Conservation (phyloP, 2,888 invertebrate species). For the Clanis bilineata region DNA sequence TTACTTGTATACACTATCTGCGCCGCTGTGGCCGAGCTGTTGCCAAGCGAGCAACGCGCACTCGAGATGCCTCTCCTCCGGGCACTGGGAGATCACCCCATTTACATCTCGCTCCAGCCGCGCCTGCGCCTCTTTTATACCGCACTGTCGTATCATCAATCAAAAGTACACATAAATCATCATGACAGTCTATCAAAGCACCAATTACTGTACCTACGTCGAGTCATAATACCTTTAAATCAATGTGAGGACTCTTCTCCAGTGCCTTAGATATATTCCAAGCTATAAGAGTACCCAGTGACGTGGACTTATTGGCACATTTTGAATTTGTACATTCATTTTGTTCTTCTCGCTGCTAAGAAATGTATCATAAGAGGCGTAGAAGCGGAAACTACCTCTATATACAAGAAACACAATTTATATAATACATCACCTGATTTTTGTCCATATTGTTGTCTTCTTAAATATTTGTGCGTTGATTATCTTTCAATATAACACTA, state of each 20-base stretch:
- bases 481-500: not conserved
- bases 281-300: constrained; percentile 56
- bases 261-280: constrained; percentile 70
- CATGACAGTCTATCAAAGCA: not conserved
- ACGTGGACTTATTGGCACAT: constrained; percentile 26
- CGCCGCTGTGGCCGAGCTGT: constrained; percentile 56
- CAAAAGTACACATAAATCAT: not conserved
- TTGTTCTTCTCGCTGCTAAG: not conserved
- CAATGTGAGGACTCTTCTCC: constrained; percentile 53
- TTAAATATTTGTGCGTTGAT: not conserved
- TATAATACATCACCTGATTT: not conserved
- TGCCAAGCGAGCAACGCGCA: constrained; percentile 74
- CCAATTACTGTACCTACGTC: not conserved
- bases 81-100: constrained; percentile 33
- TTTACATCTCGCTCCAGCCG: constrained; percentile 42
- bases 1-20: constrained; percentile 63
- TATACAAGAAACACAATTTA: too few species aligned
- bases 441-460: not conserved
- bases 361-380: not conserved
- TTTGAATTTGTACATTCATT: not conserved
- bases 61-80: constrained; percentile 56
- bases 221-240: constrained; percentile 52
- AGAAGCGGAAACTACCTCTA: not conserved
- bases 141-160: constrained; percentile 32
- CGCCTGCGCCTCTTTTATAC: constrained; percentile 43